Evolutionary conservation across 1,140 invertebrate species (phyloP), one percentile per base, ranked within the genome.

Genomic region (Drosophila tani): DNA sequence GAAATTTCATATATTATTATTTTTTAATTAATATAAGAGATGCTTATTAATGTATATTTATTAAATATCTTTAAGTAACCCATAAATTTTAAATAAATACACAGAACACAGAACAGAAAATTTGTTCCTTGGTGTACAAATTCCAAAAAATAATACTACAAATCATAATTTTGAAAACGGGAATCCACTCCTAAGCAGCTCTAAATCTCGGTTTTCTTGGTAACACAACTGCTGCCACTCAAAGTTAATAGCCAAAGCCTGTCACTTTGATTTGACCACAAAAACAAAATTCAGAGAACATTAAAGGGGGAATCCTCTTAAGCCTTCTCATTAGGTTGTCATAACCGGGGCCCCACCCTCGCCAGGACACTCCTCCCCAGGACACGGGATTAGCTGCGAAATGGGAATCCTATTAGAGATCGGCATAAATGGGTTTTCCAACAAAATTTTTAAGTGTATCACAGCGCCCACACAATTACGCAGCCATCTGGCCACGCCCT

Each of bases 391-490:
- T 56, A 56, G 53, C 53, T 38, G 35, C 32, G 32, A 38, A 64
- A 55, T 64, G 49, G 24, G 43, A 43, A 62, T 45, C 64, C 58
- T 45, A 19, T 49, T 50, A 58, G 46, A 59, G 59, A 43, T 46
- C 45, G 46, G 15, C 32, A 53, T 19, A 63, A 53, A 35, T 60
- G 68, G 43, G 11, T 38, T 40, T 73, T 35, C 68, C 5, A 29
- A 29, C 6, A 17, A 49, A 59, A 66, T 64, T 78, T 77, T 77
- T 68, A 78, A 78, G 74, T 78, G 75, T 77, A 78, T 78, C 75
- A 77, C 75, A 77, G 64, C 82, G 82, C 82, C 82, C 82, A 86
- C 82, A 86, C 75, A 86, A 85, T 85, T 85, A 85, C 66, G 55
- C 59, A 79, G 60, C 78, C 62, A 55, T 40, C 32, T 7, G 53